Evolutionary conservation across 2,888 invertebrate species (phyloP).

Genomic region (Anthrax anthrax): DNA sequence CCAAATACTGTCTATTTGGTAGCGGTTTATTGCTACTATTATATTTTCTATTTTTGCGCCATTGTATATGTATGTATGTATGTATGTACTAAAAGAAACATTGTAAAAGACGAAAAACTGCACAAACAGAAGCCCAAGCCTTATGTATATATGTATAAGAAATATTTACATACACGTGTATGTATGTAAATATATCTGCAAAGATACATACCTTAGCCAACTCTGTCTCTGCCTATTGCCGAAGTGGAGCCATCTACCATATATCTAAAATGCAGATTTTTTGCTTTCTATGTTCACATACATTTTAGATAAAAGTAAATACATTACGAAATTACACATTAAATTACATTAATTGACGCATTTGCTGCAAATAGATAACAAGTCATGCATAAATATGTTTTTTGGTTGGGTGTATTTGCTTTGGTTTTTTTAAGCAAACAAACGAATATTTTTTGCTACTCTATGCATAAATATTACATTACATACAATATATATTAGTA

Average conservation of each 20-base stretch:
- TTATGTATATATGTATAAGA: background rate
- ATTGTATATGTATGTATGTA: background rate
- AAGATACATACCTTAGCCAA: background rate
- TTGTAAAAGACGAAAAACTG: background rate
- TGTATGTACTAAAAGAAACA: background rate
- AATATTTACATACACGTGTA: background rate
- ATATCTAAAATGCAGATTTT: slow-evolving; percentile 9
- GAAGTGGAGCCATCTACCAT: background rate
- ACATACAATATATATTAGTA: too few species aligned
- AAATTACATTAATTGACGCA: slow-evolving; percentile 17
- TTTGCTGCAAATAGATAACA: slow-evolving; percentile 15
- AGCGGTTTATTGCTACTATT: slow-evolving; percentile 6
- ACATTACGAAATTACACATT: slow-evolving; percentile 15
- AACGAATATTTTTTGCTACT: background rate
- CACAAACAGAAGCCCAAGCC: background rate
- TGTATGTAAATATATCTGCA: background rate
- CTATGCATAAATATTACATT: too few species aligned
- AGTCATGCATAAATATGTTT: slow-evolving; percentile 5
- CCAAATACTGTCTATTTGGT: slow-evolving; percentile 8
- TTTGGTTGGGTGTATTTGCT: background rate
- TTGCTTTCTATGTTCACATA: slow-evolving; percentile 9
- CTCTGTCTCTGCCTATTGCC: background rate
- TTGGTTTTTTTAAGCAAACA: background rate
- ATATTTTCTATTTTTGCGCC: background rate
- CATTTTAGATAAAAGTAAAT: slow-evolving; percentile 11